These are phyloP conservation scores for Rousettus leschenaultii DNA, from an alignment of 2,113 vertebrate species.

Conservation along the genomic window DNA sequence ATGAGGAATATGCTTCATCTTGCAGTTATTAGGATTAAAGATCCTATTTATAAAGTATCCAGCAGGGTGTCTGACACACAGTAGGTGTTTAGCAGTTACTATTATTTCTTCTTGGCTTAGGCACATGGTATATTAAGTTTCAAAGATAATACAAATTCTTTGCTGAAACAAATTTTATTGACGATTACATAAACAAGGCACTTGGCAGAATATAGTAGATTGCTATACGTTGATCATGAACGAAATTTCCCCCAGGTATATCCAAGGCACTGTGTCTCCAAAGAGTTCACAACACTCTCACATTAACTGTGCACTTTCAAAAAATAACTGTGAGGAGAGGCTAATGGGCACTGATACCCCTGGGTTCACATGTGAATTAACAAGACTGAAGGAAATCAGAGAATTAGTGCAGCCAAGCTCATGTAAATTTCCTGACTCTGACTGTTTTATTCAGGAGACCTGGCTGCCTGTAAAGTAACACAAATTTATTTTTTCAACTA, in stretches of 20 bases:
- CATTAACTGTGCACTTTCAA: background rate
- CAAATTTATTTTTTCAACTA: slow-evolving; percentile 39
- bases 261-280: background rate
- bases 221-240: background rate
- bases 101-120: slow-evolving; percentile 2
- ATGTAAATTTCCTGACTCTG: background rate
- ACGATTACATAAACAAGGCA: background rate
- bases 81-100: background rate
- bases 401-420: background rate
- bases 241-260: background rate
- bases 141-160: slow-evolving; percentile 12
- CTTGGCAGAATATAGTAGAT: background rate
- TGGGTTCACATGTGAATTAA: slow-evolving; percentile 23
- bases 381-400: slow-evolving; percentile 17
- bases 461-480: background rate
- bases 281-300: background rate
- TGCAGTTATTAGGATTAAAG: slow-evolving; percentile 9
- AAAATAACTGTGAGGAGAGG: slow-evolving; percentile 37
- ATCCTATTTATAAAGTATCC: background rate
- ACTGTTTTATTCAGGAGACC: background rate
- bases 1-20: background rate
- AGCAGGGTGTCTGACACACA: background rate
- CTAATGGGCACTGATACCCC: background rate
- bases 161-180: slow-evolving; percentile 13
- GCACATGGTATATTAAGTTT: background rate